Conservation (phyloP, 2,888 invertebrate genomes). For the Cerastis leucographa region DNA sequence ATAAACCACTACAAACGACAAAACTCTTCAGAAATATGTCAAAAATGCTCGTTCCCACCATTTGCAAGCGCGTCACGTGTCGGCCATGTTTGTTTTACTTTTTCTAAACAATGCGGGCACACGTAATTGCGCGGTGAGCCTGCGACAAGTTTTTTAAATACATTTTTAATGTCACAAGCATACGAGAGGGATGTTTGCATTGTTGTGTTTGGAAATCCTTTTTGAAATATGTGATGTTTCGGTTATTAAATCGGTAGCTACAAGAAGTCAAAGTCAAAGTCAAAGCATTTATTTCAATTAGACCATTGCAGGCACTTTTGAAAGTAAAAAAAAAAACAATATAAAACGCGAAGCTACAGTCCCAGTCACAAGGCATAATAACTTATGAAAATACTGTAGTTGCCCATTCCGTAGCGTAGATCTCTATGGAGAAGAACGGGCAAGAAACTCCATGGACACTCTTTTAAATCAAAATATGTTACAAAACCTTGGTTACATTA, state of each 20-base stretch:
- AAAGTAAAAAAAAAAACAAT: no score
- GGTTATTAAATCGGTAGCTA: not conserved
- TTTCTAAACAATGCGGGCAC: slow-evolving; percentile 68
- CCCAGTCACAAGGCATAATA: no score
- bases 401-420: no score
- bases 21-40: slow-evolving; percentile 52
- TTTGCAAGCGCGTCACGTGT: slow-evolving; percentile 61
- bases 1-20: slow-evolving; percentile 33
- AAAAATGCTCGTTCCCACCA: slow-evolving; percentile 48
- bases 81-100: slow-evolving; percentile 62
- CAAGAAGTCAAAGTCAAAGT: no score
- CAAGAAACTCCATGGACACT: no score
- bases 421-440: no score
- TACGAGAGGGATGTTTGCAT: slow-evolving; percentile 42
- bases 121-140: slow-evolving; percentile 62
- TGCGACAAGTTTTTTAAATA: slow-evolving; percentile 65
- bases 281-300: no score
- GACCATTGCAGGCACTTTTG: no score
- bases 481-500: no score
- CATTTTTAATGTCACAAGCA: slow-evolving; percentile 66
- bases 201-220: slow-evolving; percentile 23
- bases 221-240: not conserved
- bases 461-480: no score
- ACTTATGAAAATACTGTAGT: no score
- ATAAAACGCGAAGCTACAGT: no score